Evolutionary conservation across 1,140 invertebrate genomes (phyloP), one percentile per base, ranked within the genome.

Genomic region (Scaptomyza graminum): DNA sequence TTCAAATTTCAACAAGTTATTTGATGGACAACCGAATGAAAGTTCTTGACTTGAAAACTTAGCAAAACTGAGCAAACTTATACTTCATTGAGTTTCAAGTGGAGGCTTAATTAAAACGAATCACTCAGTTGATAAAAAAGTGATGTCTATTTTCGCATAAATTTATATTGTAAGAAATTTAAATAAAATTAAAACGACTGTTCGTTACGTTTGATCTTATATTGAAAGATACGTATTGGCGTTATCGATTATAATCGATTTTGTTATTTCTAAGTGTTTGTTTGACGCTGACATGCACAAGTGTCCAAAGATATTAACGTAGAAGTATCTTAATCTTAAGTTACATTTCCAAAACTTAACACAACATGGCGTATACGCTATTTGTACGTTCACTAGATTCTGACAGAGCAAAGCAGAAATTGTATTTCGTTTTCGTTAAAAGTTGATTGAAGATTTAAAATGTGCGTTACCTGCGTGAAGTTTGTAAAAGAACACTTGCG

Each of bases 1-100:
- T 64, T 64, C 28, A 43, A 16, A 69, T 55, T 54, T 54, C 60
- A 49, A 18, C 13, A 61, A 55, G 50, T 49, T 62, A 39, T 54
- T 61, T 55, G 54, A 37, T 37, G 18, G 28, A 12, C 34, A 49
- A 22, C 34, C 11, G 44, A 49, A 22, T 22, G 18, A 22, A 13
- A 49, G 12, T 49, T 49, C 46, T 49, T 49, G 18, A 22, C 18
- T 22, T 22, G 28, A 4, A 15, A 15, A n/a, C 59, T 50, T 61
- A 50, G 49, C 7, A 49, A 22, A 39, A 12, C 22, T 18, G 15
- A 28, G 47, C 16, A 37, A 28, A 15, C 15, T n/a, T 28, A 11
- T 11, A 13, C 43, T 22, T 56, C 12, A 56, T 18, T 37, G 16
- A 15, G n/a, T 16, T 55, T 31, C 9, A 12, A 31, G 55, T 31